Base-by-base conservation (phyloP, 2,113 vertebrate species). In the Excalfactoria chinensis region DNA sequence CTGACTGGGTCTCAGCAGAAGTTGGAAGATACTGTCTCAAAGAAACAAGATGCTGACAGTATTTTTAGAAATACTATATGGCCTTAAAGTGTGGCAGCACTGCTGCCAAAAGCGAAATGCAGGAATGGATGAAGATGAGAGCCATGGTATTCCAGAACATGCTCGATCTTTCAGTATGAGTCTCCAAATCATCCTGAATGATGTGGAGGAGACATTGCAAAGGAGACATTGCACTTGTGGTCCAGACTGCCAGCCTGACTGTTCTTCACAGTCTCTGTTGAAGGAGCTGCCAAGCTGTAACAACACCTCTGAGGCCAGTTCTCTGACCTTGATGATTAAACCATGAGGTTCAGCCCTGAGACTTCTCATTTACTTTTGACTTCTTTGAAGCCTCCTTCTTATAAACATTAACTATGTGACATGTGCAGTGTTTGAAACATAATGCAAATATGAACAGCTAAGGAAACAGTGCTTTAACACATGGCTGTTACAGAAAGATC, bases 1-100 rank as follows among this genome's bases (percentile, higher is more conserved):
- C 6, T 60, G 0, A 0, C 4, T 49, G 41, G 43, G 13, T 62
- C 22, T 62, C 53, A 68, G 26, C 4, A 44, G 35, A 32, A 62
- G 19, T 13, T 63, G 17, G 6, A 14, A 63, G 12, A 10, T n/a
- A 5, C 1, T 23, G 9, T 51, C 20, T 68, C 67, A 69, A 73
- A 69, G 14, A 25, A 10, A 13, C 4, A 32, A 73, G 28, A 32
- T 25, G 32, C 28, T 44, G 30, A 3, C 66, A 44, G 20, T 44
- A 32, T 28, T 74, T 76, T 69, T 25, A n/a, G 46, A 30, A 74
- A 3, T 19, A 32, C 3, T 46, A 37, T 41, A 20, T 44, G 20
- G 20, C 11, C 13, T 62, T 58, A 83, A 51, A 34, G 11, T 11
- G n/a, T 46, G 41, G 20, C n/a, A 63, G 41, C 30, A 44, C 18